These are phyloP conservation scores for Aphaenogaster rudis DNA, from an alignment of 1,140 invertebrate genomes.

Conservation along the genomic window DNA sequence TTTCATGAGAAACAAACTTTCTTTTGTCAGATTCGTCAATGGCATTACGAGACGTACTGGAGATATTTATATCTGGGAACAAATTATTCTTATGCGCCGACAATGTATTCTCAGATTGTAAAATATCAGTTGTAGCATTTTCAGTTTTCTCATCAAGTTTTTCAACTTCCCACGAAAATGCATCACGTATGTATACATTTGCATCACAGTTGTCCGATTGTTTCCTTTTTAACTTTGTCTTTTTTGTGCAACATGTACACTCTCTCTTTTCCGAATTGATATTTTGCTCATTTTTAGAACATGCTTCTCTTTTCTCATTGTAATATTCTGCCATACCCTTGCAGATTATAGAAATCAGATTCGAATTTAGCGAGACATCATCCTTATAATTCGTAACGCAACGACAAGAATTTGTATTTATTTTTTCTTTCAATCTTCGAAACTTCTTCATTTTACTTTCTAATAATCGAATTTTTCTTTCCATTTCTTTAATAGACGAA, in stretches of 20 bases:
- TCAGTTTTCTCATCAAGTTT: neutral
- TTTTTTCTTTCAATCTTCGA: conserved; percentile 15
- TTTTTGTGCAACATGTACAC: neutral
- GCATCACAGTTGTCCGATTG: neutral
- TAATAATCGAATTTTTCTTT: conserved; percentile 70
- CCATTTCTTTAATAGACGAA: conserved; percentile 47
- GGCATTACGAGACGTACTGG: neutral
- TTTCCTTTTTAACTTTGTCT: neutral
- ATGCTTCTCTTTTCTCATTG: neutral
- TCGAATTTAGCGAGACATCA: neutral
- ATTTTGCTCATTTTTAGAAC: neutral
- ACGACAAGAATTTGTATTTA: neutral
- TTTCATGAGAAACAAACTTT: neutral
- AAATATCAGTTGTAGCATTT: neutral
- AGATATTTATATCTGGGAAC: neutral
- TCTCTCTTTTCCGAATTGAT: neutral
- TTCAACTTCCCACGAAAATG: neutral
- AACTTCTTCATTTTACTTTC: conserved; percentile 72
- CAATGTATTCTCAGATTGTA: neutral
- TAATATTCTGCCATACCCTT: conserved; percentile 24
- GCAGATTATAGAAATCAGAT: conserved; percentile 45
- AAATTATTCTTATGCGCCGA: neutral
- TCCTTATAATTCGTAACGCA: neutral
- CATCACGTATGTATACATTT: neutral
- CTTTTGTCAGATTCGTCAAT: neutral